phyloP scores from a whole-genome alignment of 2,797 vertebrate genomes.

The Hippopotamyrus pictus region DNA sequence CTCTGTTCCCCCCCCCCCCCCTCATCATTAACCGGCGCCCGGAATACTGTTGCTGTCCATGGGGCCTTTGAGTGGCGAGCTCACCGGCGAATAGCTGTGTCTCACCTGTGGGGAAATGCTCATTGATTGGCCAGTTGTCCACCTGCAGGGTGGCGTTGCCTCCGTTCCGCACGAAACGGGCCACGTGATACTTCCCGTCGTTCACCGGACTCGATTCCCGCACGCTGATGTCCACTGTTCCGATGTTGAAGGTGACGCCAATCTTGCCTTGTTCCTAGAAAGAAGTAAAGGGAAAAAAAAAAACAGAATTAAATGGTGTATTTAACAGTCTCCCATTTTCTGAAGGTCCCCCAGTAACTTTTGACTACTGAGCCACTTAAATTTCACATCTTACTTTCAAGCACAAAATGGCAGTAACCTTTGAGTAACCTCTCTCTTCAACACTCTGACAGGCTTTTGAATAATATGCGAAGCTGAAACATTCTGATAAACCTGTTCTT shows the following conservation, averaged over 20 bases:
- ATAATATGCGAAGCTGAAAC: slow-evolving; percentile 20
- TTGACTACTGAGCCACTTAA: not conserved
- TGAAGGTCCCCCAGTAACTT: not conserved
- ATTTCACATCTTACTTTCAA: slow-evolving; percentile 9
- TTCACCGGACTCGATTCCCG: slow-evolving; percentile 82
- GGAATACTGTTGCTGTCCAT: slow-evolving; percentile 52
- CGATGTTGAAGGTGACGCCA: slow-evolving; percentile 93
- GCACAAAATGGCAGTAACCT: slow-evolving; percentile 4
- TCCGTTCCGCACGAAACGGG: slow-evolving; percentile 90
- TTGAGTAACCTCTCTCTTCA: slow-evolving; percentile 12
- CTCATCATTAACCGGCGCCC: not conserved
- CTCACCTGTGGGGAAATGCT: slow-evolving; percentile 93
- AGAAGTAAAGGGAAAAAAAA: slow-evolving; percentile 32
- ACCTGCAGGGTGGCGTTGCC: slow-evolving; percentile 94
- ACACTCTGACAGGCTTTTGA: slow-evolving; percentile 11
- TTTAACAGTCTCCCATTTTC: not conserved
- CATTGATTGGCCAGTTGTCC: slow-evolving; percentile 93
- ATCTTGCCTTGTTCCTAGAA: slow-evolving; percentile 90
- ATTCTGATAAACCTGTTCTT: slow-evolving; percentile 34
- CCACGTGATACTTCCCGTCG: slow-evolving; percentile 91
- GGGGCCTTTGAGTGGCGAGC: slow-evolving; percentile 21
- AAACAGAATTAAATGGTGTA: slow-evolving; percentile 14
- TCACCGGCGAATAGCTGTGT: not conserved
- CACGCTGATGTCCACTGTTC: slow-evolving; percentile 91
- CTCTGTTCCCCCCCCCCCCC: not conserved